These are phyloP conservation scores for Agrochola circellaris DNA, from an alignment of 2,888 invertebrate species.

Conservation along the genomic window DNA sequence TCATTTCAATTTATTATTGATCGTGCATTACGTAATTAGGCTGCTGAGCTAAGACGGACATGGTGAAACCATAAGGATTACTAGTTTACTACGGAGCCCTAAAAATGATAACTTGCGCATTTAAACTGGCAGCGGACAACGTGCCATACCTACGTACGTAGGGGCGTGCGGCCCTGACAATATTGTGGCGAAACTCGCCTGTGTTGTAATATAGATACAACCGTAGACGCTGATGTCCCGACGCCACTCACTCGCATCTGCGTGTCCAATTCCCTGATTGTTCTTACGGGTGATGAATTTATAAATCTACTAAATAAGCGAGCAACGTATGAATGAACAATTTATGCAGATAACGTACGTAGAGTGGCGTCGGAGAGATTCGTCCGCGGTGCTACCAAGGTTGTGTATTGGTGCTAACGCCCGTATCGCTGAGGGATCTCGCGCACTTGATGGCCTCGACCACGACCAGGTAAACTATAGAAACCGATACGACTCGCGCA, in stretches of 20 bases:
- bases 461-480: too few species aligned
- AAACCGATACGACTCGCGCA: too few species aligned
- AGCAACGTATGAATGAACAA: conserved; percentile 3
- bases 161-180: not conserved
- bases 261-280: not conserved
- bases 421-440: not conserved
- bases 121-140: not conserved
- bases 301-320: not conserved
- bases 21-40: too few species aligned
- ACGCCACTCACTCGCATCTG: not conserved
- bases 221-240: too few species aligned
- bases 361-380: not conserved
- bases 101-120: not conserved
- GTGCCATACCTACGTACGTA: not conserved
- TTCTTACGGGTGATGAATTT: not conserved
- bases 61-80: too few species aligned
- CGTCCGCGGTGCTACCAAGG: not conserved
- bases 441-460: too few species aligned
- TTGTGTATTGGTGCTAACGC: too few species aligned
- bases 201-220: not conserved
- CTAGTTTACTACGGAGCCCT: too few species aligned
- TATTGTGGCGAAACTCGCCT: not conserved
- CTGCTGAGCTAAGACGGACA: too few species aligned
- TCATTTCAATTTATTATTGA: too few species aligned
- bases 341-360: not conserved